A percentile compares a stretch with the other conserved stretches of the same genome.
Conservation (phyloP, 30 jellyfish, hydroid and myxozoan species). For the Hydractinia echinata region DNA sequence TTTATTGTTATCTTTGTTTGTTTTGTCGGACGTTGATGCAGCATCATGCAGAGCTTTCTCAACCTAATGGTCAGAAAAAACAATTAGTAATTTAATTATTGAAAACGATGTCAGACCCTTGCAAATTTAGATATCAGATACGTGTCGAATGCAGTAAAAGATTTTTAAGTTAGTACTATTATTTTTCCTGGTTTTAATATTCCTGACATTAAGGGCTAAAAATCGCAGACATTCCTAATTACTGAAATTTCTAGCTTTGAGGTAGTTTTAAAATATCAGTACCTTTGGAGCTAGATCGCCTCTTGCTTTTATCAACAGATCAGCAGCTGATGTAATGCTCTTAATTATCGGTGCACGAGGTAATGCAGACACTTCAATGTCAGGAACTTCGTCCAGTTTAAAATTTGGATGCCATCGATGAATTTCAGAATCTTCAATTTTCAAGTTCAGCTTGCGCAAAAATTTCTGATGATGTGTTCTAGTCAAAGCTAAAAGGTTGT, state of each 20-base stretch:
- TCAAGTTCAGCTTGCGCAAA: conserved; percentile 46
- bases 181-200: too few relatives aligned
- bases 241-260: not conserved
- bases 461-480: conserved; percentile 74
- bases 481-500: conserved; percentile 39
- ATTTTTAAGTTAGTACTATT: too few relatives aligned
- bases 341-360: conserved; percentile 58
- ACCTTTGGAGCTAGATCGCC: conserved; percentile 5
- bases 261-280: not conserved
- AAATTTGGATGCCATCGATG: conserved; percentile 96
- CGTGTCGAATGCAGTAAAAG: too few relatives aligned
- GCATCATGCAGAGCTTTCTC: conserved; percentile 54
- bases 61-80: conserved; percentile 27
- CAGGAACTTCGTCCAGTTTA: conserved; percentile 81
- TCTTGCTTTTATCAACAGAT: conserved; percentile 8
- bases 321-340: conserved; percentile 49
- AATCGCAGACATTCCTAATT: not conserved
- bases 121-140: too few relatives aligned
- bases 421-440: conserved; percentile 49
- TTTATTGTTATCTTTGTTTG: not conserved
- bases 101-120: too few relatives aligned
- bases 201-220: too few relatives aligned
- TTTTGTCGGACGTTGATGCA: conserved; percentile 20
- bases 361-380: conserved; percentile 56
- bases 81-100: too few relatives aligned